These are phyloP conservation scores for Ochropleura leucogaster DNA, from an alignment of 2,888 invertebrate genomes.

Conservation along the genomic window DNA sequence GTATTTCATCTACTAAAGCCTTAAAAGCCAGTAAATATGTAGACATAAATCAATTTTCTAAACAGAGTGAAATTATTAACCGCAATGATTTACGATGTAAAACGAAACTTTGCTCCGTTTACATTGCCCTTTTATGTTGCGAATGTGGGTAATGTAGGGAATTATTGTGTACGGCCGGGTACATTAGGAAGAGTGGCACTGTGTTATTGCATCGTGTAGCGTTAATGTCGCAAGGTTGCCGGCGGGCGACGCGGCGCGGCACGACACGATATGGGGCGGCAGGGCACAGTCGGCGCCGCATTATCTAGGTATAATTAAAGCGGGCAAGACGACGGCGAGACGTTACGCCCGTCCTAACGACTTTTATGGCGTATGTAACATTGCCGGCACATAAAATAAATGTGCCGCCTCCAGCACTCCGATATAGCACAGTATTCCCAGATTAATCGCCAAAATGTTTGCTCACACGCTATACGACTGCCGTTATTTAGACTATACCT, in stretches of 20 bases:
- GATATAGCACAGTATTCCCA: slow-evolving; percentile 85
- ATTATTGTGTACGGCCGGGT: slow-evolving; percentile 74
- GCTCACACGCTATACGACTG: slow-evolving; percentile 83
- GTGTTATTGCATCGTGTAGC: slow-evolving; percentile 86
- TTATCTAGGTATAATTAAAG: slow-evolving; percentile 90
- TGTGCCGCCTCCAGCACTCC: slow-evolving; percentile 87
- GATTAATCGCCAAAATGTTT: slow-evolving; percentile 90
- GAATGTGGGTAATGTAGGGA: slow-evolving; percentile 69
- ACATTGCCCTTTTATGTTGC: slow-evolving; percentile 70
- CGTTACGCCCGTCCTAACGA: slow-evolving; percentile 90
- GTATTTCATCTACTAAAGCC: slow-evolving; percentile 79
- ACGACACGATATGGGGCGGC: slow-evolving; percentile 69
- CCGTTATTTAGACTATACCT: slow-evolving; percentile 78
- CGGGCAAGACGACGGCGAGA: slow-evolving; percentile 89
- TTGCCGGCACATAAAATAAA: slow-evolving; percentile 90
- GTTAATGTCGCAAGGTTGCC: slow-evolving; percentile 79
- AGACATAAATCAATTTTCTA: slow-evolving; percentile 85
- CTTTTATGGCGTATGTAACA: slow-evolving; percentile 91
- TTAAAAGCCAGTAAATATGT: slow-evolving; percentile 82
- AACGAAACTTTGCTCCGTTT: slow-evolving; percentile 75
- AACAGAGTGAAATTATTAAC: slow-evolving; percentile 81
- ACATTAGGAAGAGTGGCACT: slow-evolving; percentile 81
- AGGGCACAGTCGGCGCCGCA: slow-evolving; percentile 83
- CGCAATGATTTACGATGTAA: slow-evolving; percentile 80
- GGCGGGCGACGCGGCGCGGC: slow-evolving; percentile 20